Evolutionary conservation across 2,888 invertebrate species (phyloP), one percentile per base, ranked within the genome.

Genomic region (Himalopsyche anomala): DNA sequence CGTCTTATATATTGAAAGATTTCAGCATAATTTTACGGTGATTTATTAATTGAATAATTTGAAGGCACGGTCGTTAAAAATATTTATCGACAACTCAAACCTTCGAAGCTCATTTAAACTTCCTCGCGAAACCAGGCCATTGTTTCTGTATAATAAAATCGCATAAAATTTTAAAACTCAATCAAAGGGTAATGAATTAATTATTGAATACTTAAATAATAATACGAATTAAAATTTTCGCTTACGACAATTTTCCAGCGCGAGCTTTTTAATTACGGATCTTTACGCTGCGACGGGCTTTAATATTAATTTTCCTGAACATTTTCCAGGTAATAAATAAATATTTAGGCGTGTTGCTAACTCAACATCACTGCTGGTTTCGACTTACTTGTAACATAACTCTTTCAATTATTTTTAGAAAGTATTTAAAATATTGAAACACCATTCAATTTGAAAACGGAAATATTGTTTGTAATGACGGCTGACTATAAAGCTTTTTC

Each of bases 321-420:
- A 74, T 74, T 74, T 74, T 74, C 74, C 74, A 74, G 74, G 74
- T 74, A 74, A 74, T 74, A 74, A 74, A 74, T 74, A 74, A 74
- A 74, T 38, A 74, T 74, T 74, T 74, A 74, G 74, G 74, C 74
- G 74, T 74, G 74, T 74, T 74, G 74, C 74, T 74, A 74, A 74
- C 74, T 74, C 38, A 36, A 51, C 51, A 51, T 15, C 74, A 15
- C 19, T 38, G 36, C 38, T 74, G 74, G 38, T 36, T 74, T 74
- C 74, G 74, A 74, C 74, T 74, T 74, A 74, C 19, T 74, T 38
- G 51, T 51, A 51, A 15, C 51, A 15, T 51, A 15, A 51, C 28
- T 19, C 28, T 28, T 28, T 5, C 19, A 28, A 19, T 51, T 51
- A 51, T 51, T 8, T 45, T 45, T 45, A 9, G 45, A 45, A 51